Percentiles rank a stretch among this genome's conserved stretches.
These are phyloP conservation scores for Enoplosus armatus DNA, from an alignment of 2,797 vertebrate species.

Conservation along the genomic window DNA sequence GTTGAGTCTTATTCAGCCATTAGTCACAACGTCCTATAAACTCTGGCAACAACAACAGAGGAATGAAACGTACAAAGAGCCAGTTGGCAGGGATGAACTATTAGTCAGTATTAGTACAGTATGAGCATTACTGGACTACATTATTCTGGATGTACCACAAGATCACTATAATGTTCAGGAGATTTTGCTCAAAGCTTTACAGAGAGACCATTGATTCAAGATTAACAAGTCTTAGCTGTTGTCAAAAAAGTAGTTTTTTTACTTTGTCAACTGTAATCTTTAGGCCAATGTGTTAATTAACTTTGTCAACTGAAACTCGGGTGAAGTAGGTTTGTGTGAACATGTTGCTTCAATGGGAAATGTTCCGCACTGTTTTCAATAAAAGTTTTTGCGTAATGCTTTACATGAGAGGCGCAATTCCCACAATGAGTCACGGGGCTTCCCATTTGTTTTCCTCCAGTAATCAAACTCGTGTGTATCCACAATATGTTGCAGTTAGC, in stretches of 20 bases:
- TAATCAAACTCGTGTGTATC: constrained; percentile 43
- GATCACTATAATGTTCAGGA: neutral
- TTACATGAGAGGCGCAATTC: constrained; percentile 35
- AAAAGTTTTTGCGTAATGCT: constrained; percentile 28
- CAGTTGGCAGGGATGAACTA: neutral
- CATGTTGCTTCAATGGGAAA: constrained; percentile 17
- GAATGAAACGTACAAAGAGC: constrained; percentile 3
- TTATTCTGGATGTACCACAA: neutral
- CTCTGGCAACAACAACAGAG: constrained; percentile 50
- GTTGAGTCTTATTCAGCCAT: constrained; percentile 35
- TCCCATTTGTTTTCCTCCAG: constrained; percentile 56
- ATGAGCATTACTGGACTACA: neutral
- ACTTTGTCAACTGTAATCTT: neutral
- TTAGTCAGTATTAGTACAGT: neutral
- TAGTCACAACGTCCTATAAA: constrained; percentile 46
- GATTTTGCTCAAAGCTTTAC: neutral
- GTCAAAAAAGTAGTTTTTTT: neutral
- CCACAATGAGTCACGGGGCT: constrained; percentile 68
- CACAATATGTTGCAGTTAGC: constrained; percentile 5
- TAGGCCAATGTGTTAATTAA: neutral
- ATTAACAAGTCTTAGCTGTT: neutral
- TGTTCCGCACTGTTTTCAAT: constrained; percentile 48
- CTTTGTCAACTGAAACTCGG: neutral
- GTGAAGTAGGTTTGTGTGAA: neutral
- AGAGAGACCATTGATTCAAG: neutral